Conservation (phyloP, 1,140 invertebrate genomes). For the Trichogramma pretiosum region DNA sequence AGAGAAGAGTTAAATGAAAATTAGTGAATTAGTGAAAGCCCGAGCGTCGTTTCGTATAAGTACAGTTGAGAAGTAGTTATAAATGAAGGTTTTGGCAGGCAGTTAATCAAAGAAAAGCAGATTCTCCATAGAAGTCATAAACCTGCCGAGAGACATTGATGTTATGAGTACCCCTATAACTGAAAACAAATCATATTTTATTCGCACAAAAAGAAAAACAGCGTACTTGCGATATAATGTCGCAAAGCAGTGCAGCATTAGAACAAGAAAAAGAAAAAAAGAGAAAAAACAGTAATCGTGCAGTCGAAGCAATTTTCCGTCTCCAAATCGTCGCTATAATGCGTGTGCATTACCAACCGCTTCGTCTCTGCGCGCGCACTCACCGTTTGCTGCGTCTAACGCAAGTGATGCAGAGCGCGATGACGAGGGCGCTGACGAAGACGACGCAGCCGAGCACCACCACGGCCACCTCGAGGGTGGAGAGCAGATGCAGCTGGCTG, state of each 20-base stretch:
- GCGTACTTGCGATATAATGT: too few relatives aligned
- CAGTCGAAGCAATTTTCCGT: too few relatives aligned
- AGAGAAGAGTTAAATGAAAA: too few relatives aligned
- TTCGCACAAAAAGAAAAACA: too few relatives aligned
- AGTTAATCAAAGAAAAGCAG: constrained; percentile 5
- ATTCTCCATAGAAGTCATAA: constrained; percentile 4
- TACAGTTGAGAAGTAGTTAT: not conserved
- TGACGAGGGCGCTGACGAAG: constrained; percentile 65
- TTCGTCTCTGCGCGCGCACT: constrained; percentile 17
- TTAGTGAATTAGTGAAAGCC: constrained; percentile 7
- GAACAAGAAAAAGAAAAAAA: not conserved
- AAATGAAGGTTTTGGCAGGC: not conserved
- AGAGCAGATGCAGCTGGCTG: constrained; percentile 49
- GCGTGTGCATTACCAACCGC: too few relatives aligned
- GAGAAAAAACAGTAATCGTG: not conserved
- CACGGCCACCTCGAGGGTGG: constrained; percentile 70
- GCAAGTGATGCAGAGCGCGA: constrained; percentile 70
- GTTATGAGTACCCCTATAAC: constrained; percentile 18
- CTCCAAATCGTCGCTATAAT: too few relatives aligned
- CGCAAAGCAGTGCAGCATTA: too few relatives aligned
- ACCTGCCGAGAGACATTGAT: constrained; percentile 10
- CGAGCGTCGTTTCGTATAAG: constrained; percentile 4
- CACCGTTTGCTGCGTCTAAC: constrained; percentile 57
- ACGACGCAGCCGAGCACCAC: constrained; percentile 68
- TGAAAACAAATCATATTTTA: too few relatives aligned